A percentile compares a stretch with the other conserved stretches of the same genome.
These are phyloP conservation scores for Chaetops frenatus DNA, from an alignment of 2,113 vertebrate species.

Conservation along the genomic window DNA sequence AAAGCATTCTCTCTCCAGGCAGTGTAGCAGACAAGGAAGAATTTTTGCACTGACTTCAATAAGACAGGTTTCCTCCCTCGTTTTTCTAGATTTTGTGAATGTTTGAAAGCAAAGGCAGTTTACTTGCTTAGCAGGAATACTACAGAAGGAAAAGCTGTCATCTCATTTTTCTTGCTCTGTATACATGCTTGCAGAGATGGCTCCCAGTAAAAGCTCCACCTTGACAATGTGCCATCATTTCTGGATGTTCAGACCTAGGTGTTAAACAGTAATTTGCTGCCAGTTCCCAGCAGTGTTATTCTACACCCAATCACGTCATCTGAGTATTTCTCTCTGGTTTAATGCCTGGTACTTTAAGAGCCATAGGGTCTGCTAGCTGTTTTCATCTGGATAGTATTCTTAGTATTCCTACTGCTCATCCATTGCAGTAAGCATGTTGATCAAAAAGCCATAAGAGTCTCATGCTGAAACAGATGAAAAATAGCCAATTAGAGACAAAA, in stretches of 20 bases:
- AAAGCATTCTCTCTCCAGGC: neutral
- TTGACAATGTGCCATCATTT: neutral
- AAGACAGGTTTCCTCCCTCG: neutral
- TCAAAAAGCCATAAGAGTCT: neutral
- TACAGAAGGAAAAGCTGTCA: neutral
- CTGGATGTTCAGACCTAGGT: neutral
- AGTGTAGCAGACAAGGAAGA: neutral
- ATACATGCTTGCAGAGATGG: neutral
- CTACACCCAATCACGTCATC: neutral
- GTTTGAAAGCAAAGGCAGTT: neutral
- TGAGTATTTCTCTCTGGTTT: neutral
- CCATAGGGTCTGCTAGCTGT: neutral
- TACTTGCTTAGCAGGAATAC: neutral
- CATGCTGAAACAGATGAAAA: neutral
- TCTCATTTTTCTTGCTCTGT: neutral
- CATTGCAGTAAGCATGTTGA: neutral
- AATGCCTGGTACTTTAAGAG: neutral
- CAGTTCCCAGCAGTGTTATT: neutral
- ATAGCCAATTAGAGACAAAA: conserved; percentile 15
- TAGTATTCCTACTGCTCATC: neutral
- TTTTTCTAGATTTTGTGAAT: neutral
- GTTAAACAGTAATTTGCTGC: neutral
- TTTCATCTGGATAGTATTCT: neutral
- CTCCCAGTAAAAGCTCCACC: neutral
- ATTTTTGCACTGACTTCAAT: neutral